Base-by-base conservation (phyloP, 2,797 vertebrate genomes). In the Fistularia commersonii region DNA sequence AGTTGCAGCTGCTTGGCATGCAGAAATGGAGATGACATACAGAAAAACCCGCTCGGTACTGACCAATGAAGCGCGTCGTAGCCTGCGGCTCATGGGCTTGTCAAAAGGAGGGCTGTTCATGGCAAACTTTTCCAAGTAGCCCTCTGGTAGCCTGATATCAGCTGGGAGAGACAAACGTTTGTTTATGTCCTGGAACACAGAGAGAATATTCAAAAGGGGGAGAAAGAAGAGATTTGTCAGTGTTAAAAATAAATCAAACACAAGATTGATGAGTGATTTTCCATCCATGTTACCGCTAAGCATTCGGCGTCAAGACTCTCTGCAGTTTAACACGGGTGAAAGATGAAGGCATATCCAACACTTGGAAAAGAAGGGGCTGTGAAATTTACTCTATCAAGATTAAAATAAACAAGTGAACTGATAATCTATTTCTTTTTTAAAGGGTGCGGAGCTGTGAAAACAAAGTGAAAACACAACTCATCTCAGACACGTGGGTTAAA, bases 21-120 rank as follows among this genome's bases (percentile, higher is more conserved):
- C 15, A 47, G 4, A 47, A n/a, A 34, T n/a, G 8, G 41, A 72
- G 56, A 23, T 23, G 23, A 23, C 23, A 23, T 23, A 23, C 2
- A 23, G 23, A 23, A 23, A 23, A 23, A 23, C 23, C 2, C 23
- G 4, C 23, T n/a, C 1, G 61, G 32, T 39, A 82, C 88, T 88
- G 79, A 92, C 91, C 80, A 92, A 51, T 41, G 91, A 92, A 38
- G 89, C 87, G 1, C 91, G 85, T 4, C 91, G 87, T 61, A 92
- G 80, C 68, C 87, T 85, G 47, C 91, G 90, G 75, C 91, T 92
- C 80, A 92, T 82, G 54, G 91, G 91, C 68, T 90, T 90, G 82
- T 91, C 91, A 39, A 92, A 92, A 11, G 91, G 90, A 2, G 90
- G 90, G 66, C 90, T 90, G 84, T 90, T 91, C 84, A 90, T 89